phyloP scores from a whole-genome alignment of 2,797 vertebrate species.

The Sebastiscus albofasciatus region DNA sequence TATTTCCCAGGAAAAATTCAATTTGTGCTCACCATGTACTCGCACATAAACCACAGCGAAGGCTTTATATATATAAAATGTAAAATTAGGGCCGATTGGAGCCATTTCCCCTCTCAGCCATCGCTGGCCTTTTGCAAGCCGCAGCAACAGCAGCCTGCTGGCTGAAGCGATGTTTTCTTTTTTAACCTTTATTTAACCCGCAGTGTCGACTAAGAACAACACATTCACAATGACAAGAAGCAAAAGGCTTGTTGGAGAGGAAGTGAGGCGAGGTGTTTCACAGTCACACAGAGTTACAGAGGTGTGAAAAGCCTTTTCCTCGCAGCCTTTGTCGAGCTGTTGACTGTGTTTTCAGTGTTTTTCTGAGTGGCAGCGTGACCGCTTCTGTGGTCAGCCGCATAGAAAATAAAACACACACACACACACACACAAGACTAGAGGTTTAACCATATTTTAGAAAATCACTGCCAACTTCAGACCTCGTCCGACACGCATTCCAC shows the following conservation, averaged over 20 bases:
- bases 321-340: slow-evolving; percentile 34
- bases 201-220: slow-evolving; percentile 43
- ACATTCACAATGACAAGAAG: slow-evolving; percentile 25
- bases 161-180: slow-evolving; percentile 40
- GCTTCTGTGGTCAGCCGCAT: slow-evolving; percentile 29
- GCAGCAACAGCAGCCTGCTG: background rate
- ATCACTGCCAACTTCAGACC: slow-evolving; percentile 26
- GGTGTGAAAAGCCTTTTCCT: slow-evolving; percentile 52
- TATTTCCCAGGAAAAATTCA: slow-evolving; percentile 69
- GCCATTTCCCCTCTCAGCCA: slow-evolving; percentile 23
- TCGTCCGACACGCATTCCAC: slow-evolving; percentile 56
- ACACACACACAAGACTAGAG: slow-evolving; percentile 15
- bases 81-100: slow-evolving; percentile 46
- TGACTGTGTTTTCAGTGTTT: slow-evolving; percentile 33
- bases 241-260: slow-evolving; percentile 40
- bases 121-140: slow-evolving; percentile 19
- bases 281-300: slow-evolving; percentile 30
- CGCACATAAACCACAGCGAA: slow-evolving; percentile 59
- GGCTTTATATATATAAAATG: slow-evolving; percentile 51
- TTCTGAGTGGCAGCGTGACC: slow-evolving; percentile 34
- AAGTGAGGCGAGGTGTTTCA: slow-evolving; percentile 44
- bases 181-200: slow-evolving; percentile 56
- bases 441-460: slow-evolving; percentile 53
- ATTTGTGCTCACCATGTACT: slow-evolving; percentile 60
- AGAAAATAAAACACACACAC: slow-evolving; percentile 32